Evolutionary conservation across 2,797 vertebrate genomes (phyloP).

Genomic region (Bradypodion pumilum): DNA sequence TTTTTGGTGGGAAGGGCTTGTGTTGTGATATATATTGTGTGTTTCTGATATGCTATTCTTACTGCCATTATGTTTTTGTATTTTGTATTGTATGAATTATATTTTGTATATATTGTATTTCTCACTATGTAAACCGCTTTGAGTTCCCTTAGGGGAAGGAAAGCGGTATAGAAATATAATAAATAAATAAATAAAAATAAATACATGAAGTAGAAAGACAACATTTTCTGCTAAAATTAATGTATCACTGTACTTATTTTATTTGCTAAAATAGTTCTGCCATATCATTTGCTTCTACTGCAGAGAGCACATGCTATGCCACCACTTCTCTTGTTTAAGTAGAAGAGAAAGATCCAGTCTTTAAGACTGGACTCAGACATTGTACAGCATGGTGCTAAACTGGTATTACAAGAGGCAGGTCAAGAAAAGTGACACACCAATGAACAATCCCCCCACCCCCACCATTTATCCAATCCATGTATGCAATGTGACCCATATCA

Average conservation of each 20-base stretch:
- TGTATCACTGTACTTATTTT: conserved; percentile 6
- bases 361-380: not conserved
- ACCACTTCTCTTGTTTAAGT: not conserved
- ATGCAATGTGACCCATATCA: not conserved
- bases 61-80: no score
- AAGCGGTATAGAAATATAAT: no score
- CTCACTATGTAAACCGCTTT: no score
- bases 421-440: not conserved
- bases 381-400: not conserved
- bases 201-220: not conserved
- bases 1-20: no score
- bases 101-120: no score
- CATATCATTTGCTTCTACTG: conserved; percentile 8
- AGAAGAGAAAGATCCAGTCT: not conserved
- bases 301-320: rapidly evolving
- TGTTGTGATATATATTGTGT: no score
- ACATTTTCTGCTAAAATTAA: not conserved
- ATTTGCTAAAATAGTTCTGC: conserved; percentile 37
- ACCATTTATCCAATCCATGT: not conserved
- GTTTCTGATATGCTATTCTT: no score
- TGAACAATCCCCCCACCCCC: not conserved
- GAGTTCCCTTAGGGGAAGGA: no score
- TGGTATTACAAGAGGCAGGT: conserved; percentile 3
- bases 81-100: no score
- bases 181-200: no score